phyloP scores from a whole-genome alignment of 2,113 vertebrate genomes.

The Chroicocephalus ridibundus region DNA sequence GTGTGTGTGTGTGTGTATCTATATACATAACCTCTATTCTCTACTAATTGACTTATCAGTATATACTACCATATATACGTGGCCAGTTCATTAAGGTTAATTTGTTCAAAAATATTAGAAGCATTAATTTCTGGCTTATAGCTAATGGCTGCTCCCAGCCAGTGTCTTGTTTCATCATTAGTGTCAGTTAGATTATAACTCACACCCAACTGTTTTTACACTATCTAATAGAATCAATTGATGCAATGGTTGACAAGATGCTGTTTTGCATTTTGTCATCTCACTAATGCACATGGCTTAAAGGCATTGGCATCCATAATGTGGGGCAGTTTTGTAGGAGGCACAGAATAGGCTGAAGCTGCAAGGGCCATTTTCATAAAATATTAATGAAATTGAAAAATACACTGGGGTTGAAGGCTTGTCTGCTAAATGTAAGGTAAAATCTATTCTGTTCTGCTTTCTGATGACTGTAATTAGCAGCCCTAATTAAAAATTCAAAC shows the following conservation, averaged over 20 bases:
- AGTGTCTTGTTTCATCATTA: slow-evolving; percentile 98
- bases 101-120: slow-evolving; percentile 96
- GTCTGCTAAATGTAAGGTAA: slow-evolving; percentile 92
- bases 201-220: slow-evolving; percentile 98
- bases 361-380: slow-evolving; percentile 99
- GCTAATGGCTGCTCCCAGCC: slow-evolving; percentile 91
- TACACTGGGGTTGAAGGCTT: slow-evolving; percentile 94
- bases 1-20: not conserved
- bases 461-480: slow-evolving; percentile 99
- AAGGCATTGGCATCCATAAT: slow-evolving; percentile 97
- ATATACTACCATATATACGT: slow-evolving; percentile 74
- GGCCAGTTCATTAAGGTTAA: slow-evolving; percentile 87
- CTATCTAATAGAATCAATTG: slow-evolving; percentile 98
- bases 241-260: slow-evolving; percentile 90
- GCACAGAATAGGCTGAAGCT: slow-evolving; percentile 96
- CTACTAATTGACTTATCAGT: slow-evolving; percentile 73
- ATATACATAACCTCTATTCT: slow-evolving; percentile 48
- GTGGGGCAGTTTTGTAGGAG: slow-evolving; percentile 92
- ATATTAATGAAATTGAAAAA: slow-evolving; percentile 99
- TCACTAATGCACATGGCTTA: slow-evolving; percentile 93
- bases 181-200: slow-evolving; percentile 98
- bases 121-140: slow-evolving; percentile 96
- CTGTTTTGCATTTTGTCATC: slow-evolving; percentile 92
- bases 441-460: slow-evolving; percentile 97
- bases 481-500: slow-evolving; percentile 99